Conservation (phyloP, 2,797 vertebrate genomes). For the Helostoma temminkii region DNA sequence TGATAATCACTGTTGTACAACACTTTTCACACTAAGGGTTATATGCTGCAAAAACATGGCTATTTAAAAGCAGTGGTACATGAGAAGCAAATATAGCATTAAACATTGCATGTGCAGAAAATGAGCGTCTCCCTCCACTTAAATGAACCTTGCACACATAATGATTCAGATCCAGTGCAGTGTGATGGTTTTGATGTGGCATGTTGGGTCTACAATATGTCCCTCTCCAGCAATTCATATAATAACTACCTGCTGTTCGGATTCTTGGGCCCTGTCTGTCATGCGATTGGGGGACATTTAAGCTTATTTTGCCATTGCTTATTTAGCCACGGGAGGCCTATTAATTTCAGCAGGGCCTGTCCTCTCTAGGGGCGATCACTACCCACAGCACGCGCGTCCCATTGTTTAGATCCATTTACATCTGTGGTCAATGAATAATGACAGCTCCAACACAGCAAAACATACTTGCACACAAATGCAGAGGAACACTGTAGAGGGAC, state of each 20-base stretch:
- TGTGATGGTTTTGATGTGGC: conserved; percentile 78
- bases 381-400: conserved; percentile 76
- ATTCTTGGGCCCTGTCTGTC: conserved; percentile 86
- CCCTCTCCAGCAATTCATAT: conserved; percentile 80
- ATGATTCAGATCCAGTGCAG: conserved; percentile 62
- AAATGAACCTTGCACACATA: conserved; percentile 39
- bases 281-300: conserved; percentile 85
- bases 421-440: conserved; percentile 84
- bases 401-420: conserved; percentile 86
- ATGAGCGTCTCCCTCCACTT: conserved; percentile 35
- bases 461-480: conserved; percentile 61
- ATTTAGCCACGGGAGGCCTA: conserved; percentile 88
- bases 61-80: conserved; percentile 21
- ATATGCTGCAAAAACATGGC: neutral
- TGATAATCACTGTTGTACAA: neutral
- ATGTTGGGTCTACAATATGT: conserved; percentile 82
- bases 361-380: conserved; percentile 83
- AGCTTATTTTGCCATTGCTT: conserved; percentile 87
- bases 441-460: conserved; percentile 73
- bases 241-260: conserved; percentile 88
- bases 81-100: conserved; percentile 28
- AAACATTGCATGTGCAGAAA: conserved; percentile 40
- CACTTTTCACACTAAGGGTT: neutral
- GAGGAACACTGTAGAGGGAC: no score
- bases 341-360: conserved; percentile 87